Conservation (phyloP, 2,797 vertebrate species). For the Oreochromis grahami region DNA sequence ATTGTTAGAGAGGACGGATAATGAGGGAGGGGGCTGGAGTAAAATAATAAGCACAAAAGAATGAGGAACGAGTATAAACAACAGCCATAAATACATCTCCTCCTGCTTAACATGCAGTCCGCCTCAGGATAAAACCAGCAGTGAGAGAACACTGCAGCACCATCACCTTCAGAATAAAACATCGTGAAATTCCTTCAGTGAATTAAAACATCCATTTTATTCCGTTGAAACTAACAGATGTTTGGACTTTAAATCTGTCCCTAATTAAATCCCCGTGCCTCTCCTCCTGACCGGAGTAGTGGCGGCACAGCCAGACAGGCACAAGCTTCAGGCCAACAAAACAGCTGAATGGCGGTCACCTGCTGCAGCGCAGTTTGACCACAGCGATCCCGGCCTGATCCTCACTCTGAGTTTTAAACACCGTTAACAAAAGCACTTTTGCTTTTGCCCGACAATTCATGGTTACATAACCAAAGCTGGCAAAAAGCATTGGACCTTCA, state of each 20-base stretch:
- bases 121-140: background rate
- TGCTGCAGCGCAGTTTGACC: background rate
- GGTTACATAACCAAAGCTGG: background rate
- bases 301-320: background rate
- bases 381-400: background rate
- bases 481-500: background rate
- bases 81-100: background rate
- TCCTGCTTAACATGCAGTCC: background rate
- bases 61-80: background rate
- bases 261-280: background rate
- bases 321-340: background rate
- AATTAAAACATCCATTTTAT: background rate
- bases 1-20: background rate
- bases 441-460: background rate
- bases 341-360: background rate
- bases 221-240: background rate
- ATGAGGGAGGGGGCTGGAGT: background rate
- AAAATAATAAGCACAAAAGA: background rate
- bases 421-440: background rate
- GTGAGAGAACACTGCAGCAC: background rate
- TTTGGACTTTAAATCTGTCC: background rate
- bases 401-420: background rate
- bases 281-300: background rate
- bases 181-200: background rate
- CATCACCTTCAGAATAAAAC: background rate